Base-by-base conservation (phyloP, 1,140 invertebrate species). In the Sesamia nonagrioides region DNA sequence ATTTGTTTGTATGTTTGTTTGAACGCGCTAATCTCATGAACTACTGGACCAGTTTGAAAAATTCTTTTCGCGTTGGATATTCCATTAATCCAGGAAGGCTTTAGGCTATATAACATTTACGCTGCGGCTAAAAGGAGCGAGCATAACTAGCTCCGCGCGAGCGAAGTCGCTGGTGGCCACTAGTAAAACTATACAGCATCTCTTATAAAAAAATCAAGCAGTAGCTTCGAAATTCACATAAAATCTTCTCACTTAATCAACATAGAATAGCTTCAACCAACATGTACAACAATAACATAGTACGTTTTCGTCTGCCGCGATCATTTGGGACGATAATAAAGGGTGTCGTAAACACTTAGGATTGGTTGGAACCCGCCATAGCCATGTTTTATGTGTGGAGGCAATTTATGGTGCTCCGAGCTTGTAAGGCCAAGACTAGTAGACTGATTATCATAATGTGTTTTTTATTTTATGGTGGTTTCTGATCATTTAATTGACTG, bases 281-380 rank as follows among this genome's bases (percentile, higher is more conserved):
- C 33, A 61, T 27, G 33, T 7, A n/a, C 60, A 8, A 61, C 27
- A 27, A 37, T 35, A 61, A 61, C 27, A n/a, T 6, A 15, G 8
- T 11, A 61, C 60, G 60, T 61, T 61, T 61, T 35, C 35, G 40
- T 61, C 60, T 37, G 60, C 6, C 17, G 15, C 60, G 60, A 40
- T 61, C 60, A 58, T 58, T 61, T 35, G 35, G 35, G 60, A 40
- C 2, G 13, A 35, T 61, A 61, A 7, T 61, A 61, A 61, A 61
- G 60, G 60, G 60, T 40, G 60, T n/a, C 35, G n/a, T 61, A 61
- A 61, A 61, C 60, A 40, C 60, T 61, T 37, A 35, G 60, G 60
- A 61, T 61, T 61, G 60, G 60, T 50, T 50, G 45, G 45, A 11
- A 35, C 58, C 27, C 27, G 15, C 11, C 27, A 33, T 61, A 17